These are phyloP conservation scores for Natrix natrix DNA, from an alignment of 2,797 vertebrate genomes.

Conservation along the genomic window DNA sequence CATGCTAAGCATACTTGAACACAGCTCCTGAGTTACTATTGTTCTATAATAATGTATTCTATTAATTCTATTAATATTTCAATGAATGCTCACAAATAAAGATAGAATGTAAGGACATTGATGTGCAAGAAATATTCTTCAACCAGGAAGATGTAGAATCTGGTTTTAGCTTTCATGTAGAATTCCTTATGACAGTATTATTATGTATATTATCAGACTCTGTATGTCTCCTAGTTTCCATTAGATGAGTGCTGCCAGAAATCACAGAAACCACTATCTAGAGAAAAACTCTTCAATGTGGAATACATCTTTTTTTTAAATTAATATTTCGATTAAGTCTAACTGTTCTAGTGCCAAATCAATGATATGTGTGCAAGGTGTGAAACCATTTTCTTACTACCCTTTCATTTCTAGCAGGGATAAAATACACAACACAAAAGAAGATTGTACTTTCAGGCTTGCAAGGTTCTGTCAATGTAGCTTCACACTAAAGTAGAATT, in stretches of 20 bases:
- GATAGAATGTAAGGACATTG: background rate
- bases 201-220: background rate
- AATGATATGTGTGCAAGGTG: background rate
- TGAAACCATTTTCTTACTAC: background rate
- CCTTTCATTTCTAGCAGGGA: background rate
- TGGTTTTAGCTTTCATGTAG: background rate
- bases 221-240: background rate
- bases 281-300: background rate
- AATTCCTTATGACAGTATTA: background rate
- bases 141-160: background rate
- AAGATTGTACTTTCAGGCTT: background rate
- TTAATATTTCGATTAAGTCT: background rate
- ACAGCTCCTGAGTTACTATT: too few species aligned
- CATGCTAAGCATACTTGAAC: background rate
- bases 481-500: background rate
- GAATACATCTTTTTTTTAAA: background rate
- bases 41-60: background rate
- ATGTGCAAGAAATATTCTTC: background rate
- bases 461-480: background rate
- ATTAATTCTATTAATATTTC: background rate
- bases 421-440: background rate
- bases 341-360: background rate
- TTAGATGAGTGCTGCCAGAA: background rate
- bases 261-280: background rate
- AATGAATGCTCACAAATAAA: background rate